Conservation (phyloP, 2,797 vertebrate genomes). For the Lagorchestes hirsutus region DNA sequence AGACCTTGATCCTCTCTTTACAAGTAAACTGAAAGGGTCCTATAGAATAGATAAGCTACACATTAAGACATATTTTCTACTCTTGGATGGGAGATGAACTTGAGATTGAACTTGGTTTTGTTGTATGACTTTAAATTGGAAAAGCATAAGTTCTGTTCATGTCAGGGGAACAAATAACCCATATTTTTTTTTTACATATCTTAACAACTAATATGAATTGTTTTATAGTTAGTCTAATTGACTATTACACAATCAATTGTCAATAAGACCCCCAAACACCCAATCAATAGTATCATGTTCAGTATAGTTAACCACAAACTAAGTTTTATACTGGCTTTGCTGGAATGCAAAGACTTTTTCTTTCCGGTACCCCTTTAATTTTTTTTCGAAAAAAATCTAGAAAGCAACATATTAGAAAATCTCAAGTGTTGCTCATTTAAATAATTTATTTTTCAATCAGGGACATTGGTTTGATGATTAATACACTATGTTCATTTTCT, state of each 20-base stretch:
- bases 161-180: not conserved
- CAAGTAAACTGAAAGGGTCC: not conserved
- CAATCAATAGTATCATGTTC: not conserved
- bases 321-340: slow-evolving; percentile 39
- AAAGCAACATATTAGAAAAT: slow-evolving; percentile 63
- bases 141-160: not conserved
- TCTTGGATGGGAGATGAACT: not conserved
- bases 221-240: slow-evolving; percentile 10
- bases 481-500: slow-evolving; percentile 78
- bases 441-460: slow-evolving; percentile 80
- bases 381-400: slow-evolving; percentile 62
- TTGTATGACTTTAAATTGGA: not conserved
- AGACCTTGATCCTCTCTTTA: not conserved
- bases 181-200: not conserved
- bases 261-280: not conserved
- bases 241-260: not conserved
- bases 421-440: slow-evolving; percentile 70
- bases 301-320: slow-evolving; percentile 8
- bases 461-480: slow-evolving; percentile 74
- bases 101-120: slow-evolving; percentile 1
- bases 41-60: not conserved
- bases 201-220: slow-evolving; percentile 35
- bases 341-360: slow-evolving; percentile 8
- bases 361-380: slow-evolving; percentile 45
- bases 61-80: not conserved